Percentiles rank a stretch among this genome's conserved stretches.
Conservation (phyloP, 1,140 invertebrate genomes). For the Vanessa atalanta region DNA sequence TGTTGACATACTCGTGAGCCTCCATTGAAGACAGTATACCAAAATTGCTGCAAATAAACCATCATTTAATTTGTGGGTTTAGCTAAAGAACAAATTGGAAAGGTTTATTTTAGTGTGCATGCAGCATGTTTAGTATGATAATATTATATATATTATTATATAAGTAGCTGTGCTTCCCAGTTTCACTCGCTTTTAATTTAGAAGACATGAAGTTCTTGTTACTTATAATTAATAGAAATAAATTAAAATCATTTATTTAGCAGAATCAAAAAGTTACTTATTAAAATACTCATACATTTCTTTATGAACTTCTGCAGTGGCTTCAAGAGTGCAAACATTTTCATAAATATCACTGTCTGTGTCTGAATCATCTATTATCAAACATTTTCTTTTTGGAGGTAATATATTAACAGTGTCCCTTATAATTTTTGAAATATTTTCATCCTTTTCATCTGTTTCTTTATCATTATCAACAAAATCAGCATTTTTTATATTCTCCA, state of each 20-base stretch:
- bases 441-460: neutral
- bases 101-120: neutral
- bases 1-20: constrained; percentile 38
- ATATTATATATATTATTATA: too few species aligned
- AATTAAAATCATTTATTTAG: neutral
- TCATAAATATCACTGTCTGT: constrained; percentile 44
- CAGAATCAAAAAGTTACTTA: neutral
- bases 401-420: neutral
- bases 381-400: constrained; percentile 18
- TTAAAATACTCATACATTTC: constrained; percentile 38
- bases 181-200: too few species aligned
- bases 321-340: constrained; percentile 40
- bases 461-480: neutral
- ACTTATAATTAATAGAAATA: neutral
- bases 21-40: constrained; percentile 50
- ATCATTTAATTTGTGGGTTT: neutral
- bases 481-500: neutral
- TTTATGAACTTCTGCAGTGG: constrained; percentile 58
- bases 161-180: too few species aligned
- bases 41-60: constrained; percentile 53
- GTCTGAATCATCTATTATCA: constrained; percentile 64
- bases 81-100: neutral
- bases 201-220: too few species aligned
- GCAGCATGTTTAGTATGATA: too few species aligned
- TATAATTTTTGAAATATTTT: neutral